Base-by-base conservation (phyloP, 2,113 vertebrate species). In the Oryzias javanicus region DNA sequence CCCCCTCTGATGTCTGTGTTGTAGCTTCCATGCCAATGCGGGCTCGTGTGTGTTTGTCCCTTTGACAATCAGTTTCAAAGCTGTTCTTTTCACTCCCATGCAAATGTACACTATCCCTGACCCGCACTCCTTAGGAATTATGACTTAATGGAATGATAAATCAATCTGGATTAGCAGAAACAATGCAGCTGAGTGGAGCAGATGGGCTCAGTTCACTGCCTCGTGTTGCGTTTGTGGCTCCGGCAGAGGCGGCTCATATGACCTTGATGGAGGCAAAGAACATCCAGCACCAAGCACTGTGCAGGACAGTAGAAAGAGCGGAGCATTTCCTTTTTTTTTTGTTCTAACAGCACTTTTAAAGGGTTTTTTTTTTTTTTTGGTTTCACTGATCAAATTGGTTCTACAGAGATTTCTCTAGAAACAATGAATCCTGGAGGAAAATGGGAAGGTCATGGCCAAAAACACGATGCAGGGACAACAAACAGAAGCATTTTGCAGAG, bases 151-250 rank as follows among this genome's bases (percentile, higher is more conserved):
- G 54, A 58, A 57, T 14, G 19, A 71, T 60, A 22, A 71, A 76
- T 87, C 79, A 79, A 65, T 79, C 72, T 72, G 78, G 82, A 84
- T 82, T 85, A 85, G 69, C 57, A 60, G 56, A 75, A 70, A 84
- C 79, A 82, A 78, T 78, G 66, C 67, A 67, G 78, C 70, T 35
- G 16, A 56, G 55, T 58, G 71, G 77, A 85, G 72, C 86, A 87
- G 86, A 89, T 86, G 85, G 83, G 72, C 35, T 35, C 10, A 13
- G 58, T 66, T 78, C 62, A 41, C 68, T 27, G 29, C 49, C 1
- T 17, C 12, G 63, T 5, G 42, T 63, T 44, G 54, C 70, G 58
- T 49, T 15, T 60, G 35, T 49, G 1, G 24, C 35, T 63, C 22
- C 55, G 15, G 57, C 52, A 27, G 50, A 58, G 50, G 55, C 44